These are phyloP conservation scores for Macquaria australasica DNA, from an alignment of 2,113 vertebrate species.

Conservation along the genomic window DNA sequence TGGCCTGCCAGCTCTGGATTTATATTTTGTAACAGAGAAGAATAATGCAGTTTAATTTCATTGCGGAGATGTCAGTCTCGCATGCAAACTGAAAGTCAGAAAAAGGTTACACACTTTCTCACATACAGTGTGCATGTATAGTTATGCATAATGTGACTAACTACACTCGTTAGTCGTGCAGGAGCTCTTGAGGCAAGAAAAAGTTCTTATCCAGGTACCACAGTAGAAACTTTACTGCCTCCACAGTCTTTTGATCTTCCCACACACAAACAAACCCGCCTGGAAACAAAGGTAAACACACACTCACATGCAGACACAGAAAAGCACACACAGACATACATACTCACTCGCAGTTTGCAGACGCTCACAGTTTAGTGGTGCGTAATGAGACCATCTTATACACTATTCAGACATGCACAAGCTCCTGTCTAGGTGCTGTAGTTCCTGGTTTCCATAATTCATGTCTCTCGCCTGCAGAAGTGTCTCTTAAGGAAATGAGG, in stretches of 20 bases:
- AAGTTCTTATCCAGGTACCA: slow-evolving; percentile 46
- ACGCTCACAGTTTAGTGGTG: slow-evolving; percentile 39
- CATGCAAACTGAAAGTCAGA: background rate
- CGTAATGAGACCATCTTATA: slow-evolving; percentile 49
- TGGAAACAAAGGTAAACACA: slow-evolving; percentile 66
- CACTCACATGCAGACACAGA: slow-evolving; percentile 15
- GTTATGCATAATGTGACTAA: slow-evolving; percentile 21
- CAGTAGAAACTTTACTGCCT: slow-evolving; percentile 42
- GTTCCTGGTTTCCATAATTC: slow-evolving; percentile 59
- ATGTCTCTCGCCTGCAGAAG: slow-evolving; percentile 40
- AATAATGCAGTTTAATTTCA: background rate
- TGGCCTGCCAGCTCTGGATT: background rate
- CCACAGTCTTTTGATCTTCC: slow-evolving; percentile 61
- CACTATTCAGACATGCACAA: slow-evolving; percentile 31
- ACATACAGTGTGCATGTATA: background rate
- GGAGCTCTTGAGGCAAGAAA: slow-evolving; percentile 32
- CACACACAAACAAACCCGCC: slow-evolving; percentile 48
- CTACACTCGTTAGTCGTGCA: slow-evolving; percentile 19
- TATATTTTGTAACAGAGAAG: background rate
- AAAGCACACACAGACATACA: slow-evolving; percentile 31
- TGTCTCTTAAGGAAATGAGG: slow-evolving; percentile 53
- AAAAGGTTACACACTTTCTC: background rate
- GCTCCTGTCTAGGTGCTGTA: slow-evolving; percentile 38
- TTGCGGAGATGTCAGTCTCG: background rate
- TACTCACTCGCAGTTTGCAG: slow-evolving; percentile 26